Percentiles rank a stretch among this genome's conserved stretches.
phyloP scores from a whole-genome alignment of 2,797 vertebrate genomes.

The Limnodromus scolopaceus region DNA sequence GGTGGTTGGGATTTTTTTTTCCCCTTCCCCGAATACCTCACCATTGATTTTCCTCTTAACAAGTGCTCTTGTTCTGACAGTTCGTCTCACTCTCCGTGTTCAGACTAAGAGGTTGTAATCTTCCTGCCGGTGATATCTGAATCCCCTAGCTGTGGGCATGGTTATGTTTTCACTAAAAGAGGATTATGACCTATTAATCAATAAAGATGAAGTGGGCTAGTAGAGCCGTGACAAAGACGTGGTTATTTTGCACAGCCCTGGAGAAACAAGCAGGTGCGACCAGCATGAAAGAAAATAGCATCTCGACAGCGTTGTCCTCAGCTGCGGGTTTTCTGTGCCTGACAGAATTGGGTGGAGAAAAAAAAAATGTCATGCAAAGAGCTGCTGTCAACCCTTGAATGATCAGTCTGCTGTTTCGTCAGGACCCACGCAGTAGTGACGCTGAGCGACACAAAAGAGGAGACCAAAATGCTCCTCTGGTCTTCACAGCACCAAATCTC shows the following conservation, averaged over 20 bases:
- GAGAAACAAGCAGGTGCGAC: neutral
- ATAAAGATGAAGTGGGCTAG: conserved; percentile 42
- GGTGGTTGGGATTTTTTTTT: neutral
- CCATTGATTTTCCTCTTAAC: conserved; percentile 54
- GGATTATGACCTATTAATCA: conserved; percentile 57
- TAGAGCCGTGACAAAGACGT: neutral
- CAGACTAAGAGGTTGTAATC: conserved; percentile 20
- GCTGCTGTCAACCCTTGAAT: neutral
- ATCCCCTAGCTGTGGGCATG: neutral
- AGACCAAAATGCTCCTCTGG: neutral
- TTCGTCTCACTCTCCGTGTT: neutral
- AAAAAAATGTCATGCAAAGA: neutral
- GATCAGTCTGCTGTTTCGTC: neutral
- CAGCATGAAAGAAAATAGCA: neutral
- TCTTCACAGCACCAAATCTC: neutral
- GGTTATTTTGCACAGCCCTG: neutral
- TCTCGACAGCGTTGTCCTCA: neutral
- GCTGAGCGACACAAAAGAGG: neutral
- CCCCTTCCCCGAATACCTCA: neutral
- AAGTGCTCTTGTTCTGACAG: conserved; percentile 24
- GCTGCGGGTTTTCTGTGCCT: neutral
- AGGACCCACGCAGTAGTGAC: rapidly evolving
- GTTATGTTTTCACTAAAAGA: conserved; percentile 43
- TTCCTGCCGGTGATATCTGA: neutral
- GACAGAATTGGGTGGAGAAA: neutral